Evolutionary conservation across 2,797 vertebrate species (phyloP).

Genomic region (Carduelis carduelis): DNA sequence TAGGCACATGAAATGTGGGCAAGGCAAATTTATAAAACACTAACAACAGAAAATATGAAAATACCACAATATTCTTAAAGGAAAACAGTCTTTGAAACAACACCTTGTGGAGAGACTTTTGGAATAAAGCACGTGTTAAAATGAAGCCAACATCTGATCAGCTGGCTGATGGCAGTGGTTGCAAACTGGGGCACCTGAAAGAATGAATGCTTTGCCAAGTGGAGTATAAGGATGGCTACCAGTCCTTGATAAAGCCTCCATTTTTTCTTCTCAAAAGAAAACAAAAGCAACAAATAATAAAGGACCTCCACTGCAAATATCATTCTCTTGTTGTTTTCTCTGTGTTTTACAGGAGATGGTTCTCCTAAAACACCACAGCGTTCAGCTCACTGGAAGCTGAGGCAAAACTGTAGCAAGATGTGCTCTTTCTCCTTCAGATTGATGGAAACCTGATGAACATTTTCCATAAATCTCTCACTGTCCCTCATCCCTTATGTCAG

Average conservation of each 20-base stretch:
- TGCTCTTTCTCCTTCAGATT: not conserved
- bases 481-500: not conserved
- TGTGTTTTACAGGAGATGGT: not conserved
- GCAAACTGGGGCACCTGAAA: not conserved
- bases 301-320: not conserved
- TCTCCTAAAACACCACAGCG: not conserved
- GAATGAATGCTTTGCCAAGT: not conserved
- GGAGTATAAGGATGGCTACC: not conserved
- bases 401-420: not conserved
- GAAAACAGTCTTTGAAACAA: not conserved
- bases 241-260: not conserved
- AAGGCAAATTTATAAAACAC: not conserved
- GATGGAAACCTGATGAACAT: not conserved
- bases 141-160: not conserved
- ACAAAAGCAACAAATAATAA: not conserved
- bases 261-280: not conserved
- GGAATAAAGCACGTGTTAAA: not conserved
- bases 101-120: not conserved
- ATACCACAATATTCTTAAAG: not conserved
- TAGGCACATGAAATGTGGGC: not conserved
- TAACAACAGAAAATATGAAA: not conserved
- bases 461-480: not conserved
- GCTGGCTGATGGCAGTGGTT: accelerated
- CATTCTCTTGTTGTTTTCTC: not conserved
- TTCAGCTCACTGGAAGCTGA: not conserved